Percentiles rank a stretch among this genome's conserved stretches.
Conservation (phyloP, 1,140 invertebrate species). For the Leptinotarsa texana region DNA sequence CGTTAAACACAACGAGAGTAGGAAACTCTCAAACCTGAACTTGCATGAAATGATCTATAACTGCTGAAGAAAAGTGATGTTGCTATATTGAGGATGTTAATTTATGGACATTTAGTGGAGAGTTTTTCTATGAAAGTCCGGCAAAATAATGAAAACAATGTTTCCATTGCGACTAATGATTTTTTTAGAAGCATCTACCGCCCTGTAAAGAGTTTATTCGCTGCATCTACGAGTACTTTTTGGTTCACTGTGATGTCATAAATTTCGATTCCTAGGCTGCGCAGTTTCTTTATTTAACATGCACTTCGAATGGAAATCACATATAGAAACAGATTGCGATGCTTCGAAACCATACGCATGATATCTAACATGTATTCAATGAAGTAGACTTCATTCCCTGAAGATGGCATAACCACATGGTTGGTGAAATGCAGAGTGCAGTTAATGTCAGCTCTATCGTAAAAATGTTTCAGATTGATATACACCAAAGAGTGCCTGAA, state of each 20-base stretch:
- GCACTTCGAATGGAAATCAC: not conserved
- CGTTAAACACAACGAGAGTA: too few species aligned
- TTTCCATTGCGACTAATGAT: not conserved
- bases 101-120: too few species aligned
- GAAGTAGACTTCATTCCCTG: too few species aligned
- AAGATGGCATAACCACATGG: too few species aligned
- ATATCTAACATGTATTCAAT: too few species aligned
- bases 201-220: not conserved
- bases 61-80: too few species aligned
- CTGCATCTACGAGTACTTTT: not conserved
- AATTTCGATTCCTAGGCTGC: not conserved
- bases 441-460: not conserved
- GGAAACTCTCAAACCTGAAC: too few species aligned
- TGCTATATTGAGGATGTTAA: too few species aligned
- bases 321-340: not conserved
- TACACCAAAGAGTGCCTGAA: not conserved
- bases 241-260: not conserved
- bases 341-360: not conserved
- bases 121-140: not conserved
- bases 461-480: not conserved
- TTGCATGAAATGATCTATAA: too few species aligned
- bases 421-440: too few species aligned
- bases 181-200: not conserved
- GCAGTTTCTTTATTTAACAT: not conserved
- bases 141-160: not conserved